Base-by-base conservation (phyloP, 2,797 vertebrate species). In the Liasis olivaceus region DNA sequence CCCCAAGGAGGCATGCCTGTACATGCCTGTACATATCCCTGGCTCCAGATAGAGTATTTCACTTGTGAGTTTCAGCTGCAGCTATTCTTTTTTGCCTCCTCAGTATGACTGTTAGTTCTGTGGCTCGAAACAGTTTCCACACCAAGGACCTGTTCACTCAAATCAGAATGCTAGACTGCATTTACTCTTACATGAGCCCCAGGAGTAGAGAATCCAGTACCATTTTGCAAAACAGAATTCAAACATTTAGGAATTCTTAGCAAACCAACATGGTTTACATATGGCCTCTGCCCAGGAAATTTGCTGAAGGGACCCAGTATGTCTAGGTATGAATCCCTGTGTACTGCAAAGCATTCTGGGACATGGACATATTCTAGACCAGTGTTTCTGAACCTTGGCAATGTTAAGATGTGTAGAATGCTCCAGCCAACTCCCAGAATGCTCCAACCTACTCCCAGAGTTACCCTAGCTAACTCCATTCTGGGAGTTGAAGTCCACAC, bases 71-170 rank as follows among this genome's bases (percentile, higher is more conserved):
- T 91, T 87, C 92, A 93, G 90, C 69, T 88, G 4, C 56, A 81
- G 51, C 47, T 92, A 28, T 91, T 90, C 24, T 17, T 66, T 1
- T 22, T 91, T 22, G 20, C 93, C 63, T 87, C 9, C 15, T 93
- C 85, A 36, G 0, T 86, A 89, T 63, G 13, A 91, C 84, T 88
- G 31, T 91, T 95, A 94, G 42, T 59, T 24, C 42, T 28, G 47
- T 91, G 88, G 26, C 20, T 93, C 36, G 89, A 91, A 92, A 47
- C 62, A 64, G 42, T 92, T 93, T 94, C 14, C 72, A 13, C 69
- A 63, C 86, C 93, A 96, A 92, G 69, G 77, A 36, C 89, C 20
- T 72, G 15, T 94, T 96, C 54, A 93, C 94, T 90, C 86, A 69
- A 5, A 54, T n/a, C 36, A 58, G 85, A 87, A 28, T 26, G 31